A percentile compares a stretch with the other conserved stretches of the same genome.
Evolutionary conservation across 2,888 invertebrate genomes (phyloP).

Genomic region (Ornithoptera priamus): DNA sequence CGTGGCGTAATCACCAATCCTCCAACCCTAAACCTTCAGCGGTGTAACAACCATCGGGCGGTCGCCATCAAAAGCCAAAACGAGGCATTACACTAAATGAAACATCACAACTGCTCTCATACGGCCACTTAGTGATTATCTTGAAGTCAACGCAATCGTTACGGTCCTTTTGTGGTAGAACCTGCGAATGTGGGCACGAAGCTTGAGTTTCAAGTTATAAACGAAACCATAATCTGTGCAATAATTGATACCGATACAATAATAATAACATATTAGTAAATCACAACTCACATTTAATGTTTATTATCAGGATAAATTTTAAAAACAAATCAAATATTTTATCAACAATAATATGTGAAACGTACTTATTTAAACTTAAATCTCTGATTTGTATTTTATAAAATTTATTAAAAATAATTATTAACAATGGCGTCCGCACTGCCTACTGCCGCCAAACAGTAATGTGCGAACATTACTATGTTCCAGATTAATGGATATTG

Average conservation of each 20-base stretch:
- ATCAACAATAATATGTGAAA: no score
- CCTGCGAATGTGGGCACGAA: neutral
- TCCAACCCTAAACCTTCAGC: slow-evolving; percentile 49
- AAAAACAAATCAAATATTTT: no score
- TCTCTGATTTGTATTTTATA: no score
- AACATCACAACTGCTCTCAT: slow-evolving; percentile 48
- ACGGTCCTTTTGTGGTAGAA: slow-evolving; percentile 10
- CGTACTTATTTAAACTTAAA: no score
- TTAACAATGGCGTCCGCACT: no score
- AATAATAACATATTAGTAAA: no score
- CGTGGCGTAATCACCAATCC: slow-evolving; percentile 45
- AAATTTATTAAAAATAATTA: no score
- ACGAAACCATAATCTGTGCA: neutral
- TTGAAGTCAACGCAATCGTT: slow-evolving; percentile 70
- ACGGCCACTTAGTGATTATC: slow-evolving; percentile 67
- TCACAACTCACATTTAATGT: no score
- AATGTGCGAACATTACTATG: no score
- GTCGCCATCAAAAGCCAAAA: slow-evolving; percentile 53
- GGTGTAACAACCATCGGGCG: slow-evolving; percentile 46
- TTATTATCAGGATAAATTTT: no score
- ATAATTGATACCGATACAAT: neutral
- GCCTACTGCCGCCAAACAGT: no score
- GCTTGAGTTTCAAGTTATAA: neutral
- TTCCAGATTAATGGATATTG: no score
- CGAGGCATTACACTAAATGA: slow-evolving; percentile 66